These are phyloP conservation scores for Varanus komodoensis DNA, from an alignment of 2,113 vertebrate genomes.

Conservation along the genomic window DNA sequence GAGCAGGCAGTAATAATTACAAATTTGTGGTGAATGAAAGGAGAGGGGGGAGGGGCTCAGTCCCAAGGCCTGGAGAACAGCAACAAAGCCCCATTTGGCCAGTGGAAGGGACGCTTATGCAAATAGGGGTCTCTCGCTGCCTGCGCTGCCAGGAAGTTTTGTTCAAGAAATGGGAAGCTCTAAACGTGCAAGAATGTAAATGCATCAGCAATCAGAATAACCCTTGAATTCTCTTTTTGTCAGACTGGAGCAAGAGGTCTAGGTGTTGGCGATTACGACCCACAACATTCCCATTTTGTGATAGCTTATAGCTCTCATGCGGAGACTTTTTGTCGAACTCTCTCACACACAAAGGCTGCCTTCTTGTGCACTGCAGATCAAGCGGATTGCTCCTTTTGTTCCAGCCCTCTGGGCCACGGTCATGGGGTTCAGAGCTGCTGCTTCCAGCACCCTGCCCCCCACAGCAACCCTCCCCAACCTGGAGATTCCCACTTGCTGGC, in stretches of 20 bases:
- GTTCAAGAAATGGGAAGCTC: not conserved
- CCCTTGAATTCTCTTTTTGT: not conserved
- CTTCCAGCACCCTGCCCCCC: not conserved
- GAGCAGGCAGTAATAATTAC: constrained; percentile 2
- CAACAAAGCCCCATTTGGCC: rapidly evolving
- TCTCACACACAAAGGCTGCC: not conserved
- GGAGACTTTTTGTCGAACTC: too few relatives aligned
- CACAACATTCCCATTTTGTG: not conserved
- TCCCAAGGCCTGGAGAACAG: rapidly evolving
- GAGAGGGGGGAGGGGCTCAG: not conserved
- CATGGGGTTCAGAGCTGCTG: not conserved
- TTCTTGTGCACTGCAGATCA: not conserved
- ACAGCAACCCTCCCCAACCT: not conserved
- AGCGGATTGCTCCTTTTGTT: not conserved
- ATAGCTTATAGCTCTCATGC: too few relatives aligned
- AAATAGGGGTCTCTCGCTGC: not conserved
- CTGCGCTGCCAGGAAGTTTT: not conserved
- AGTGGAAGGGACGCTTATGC: not conserved
- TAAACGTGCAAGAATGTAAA: not conserved
- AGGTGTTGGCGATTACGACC: not conserved
- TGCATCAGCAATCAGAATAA: not conserved
- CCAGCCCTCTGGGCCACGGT: not conserved
- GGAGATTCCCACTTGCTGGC: not conserved
- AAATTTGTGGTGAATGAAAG: not conserved
- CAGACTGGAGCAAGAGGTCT: not conserved